Base-by-base conservation (phyloP, 1,140 invertebrate species). In the Cotesia chilonis region DNA sequence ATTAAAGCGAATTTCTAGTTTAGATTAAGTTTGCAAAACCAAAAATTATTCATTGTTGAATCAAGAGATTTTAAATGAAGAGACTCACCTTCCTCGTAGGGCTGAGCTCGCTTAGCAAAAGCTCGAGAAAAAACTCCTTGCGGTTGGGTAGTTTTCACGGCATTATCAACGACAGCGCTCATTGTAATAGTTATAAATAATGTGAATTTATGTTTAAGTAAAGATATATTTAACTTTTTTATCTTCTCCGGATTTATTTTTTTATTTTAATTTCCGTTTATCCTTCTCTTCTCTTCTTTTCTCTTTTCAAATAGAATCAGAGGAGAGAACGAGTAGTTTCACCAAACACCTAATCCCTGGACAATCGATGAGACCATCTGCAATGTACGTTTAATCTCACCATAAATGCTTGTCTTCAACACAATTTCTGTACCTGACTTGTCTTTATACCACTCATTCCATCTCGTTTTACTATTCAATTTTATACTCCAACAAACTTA, bases 31-130 rank as follows among this genome's bases (percentile, higher is more conserved):
- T 28, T 28, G 28, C 28, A 28, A 28, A 28, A 28, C 28, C 28
- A 28, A 28, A 28, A 28, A 28, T 28, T 28, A 28, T 28, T 28
- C 28, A 28, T 28, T 6, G 65, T 70, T 37, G 54, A 72, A 20
- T 57, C 66, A 66, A 72, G 68, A 63, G 70, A 47, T 57, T 41
- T 61, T 38, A 57, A 54, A 71, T 68, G 55, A 72, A 68, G 64
- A 73, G 66, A 83, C 83, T 85, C 81, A 85, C 83, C 83, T 84
- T 85, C 83, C 77, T 85, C 83, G 76, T 83, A 78, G 74, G 83
- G 83, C 72, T 84, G 83, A 73, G 81, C 83, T 71, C 83, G 81
- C 71, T 84, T 85, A 51, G 83, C 82, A 66, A 85, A 85, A 72
- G 83, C 83, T 69, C 81, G 81, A 77, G 83, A 83, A 80, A 85